These are phyloP conservation scores for Pseudochirops cupreus DNA, from an alignment of 2,797 vertebrate genomes.

Conservation along the genomic window DNA sequence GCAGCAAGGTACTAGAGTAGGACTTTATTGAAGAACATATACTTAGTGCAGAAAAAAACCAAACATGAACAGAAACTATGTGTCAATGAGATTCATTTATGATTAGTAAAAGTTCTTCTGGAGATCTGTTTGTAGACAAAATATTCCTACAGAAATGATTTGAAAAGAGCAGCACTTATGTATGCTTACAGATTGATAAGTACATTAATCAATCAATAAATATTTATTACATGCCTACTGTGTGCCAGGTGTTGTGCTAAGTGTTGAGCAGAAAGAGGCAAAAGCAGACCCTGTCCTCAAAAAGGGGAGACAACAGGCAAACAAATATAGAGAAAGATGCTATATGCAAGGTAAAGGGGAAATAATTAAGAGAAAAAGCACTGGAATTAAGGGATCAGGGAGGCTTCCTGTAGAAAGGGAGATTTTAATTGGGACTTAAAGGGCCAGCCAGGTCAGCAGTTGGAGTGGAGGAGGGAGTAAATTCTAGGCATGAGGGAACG, in stretches of 20 bases:
- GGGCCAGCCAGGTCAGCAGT: not conserved
- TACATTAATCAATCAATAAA: not conserved
- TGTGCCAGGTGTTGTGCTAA: no score
- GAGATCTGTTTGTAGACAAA: not conserved
- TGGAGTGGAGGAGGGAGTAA: not conserved
- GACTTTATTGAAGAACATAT: not conserved
- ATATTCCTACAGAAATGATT: not conserved
- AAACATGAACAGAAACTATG: not conserved
- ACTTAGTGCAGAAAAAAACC: not conserved
- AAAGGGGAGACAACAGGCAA: not conserved
- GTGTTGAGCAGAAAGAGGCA: no score
- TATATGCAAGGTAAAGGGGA: not conserved
- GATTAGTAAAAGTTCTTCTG: not conserved
- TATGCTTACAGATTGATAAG: not conserved
- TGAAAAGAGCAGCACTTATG: not conserved
- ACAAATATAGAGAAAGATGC: not conserved
- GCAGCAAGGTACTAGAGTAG: not conserved
- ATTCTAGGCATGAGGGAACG: not conserved
- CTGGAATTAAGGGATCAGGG: not conserved
- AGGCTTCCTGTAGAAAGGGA: not conserved
- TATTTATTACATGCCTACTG: no score
- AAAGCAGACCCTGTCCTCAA: not conserved
- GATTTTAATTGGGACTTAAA: not conserved
- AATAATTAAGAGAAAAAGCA: not conserved
- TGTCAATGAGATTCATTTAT: not conserved